phyloP scores from a whole-genome alignment of 2,888 invertebrate genomes.

The Lamproptera curius region DNA sequence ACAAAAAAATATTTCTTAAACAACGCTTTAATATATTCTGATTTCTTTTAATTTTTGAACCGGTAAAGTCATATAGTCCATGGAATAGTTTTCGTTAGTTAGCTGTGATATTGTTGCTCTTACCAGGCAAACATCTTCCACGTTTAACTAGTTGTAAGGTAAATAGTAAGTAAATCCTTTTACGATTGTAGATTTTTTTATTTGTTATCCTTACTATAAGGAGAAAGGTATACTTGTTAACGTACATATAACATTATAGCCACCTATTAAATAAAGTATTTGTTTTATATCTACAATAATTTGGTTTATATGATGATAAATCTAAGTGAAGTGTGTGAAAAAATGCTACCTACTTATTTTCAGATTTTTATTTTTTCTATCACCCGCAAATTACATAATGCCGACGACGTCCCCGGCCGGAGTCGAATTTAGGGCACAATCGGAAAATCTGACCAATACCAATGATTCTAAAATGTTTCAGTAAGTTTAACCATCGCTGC shows the following conservation, averaged over 20 bases:
- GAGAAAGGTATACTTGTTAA: conserved; percentile 63
- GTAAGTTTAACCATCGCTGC: conserved; percentile 63
- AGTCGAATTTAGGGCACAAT: conserved; percentile 57
- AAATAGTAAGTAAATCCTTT: conserved; percentile 71
- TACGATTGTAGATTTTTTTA: conserved; percentile 60
- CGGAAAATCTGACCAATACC: conserved; percentile 54
- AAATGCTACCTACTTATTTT: conserved; percentile 76
- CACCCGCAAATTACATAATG: conserved; percentile 68
- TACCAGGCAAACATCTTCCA: conserved; percentile 69
- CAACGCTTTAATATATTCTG: conserved; percentile 9
- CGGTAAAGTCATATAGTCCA: conserved; percentile 38
- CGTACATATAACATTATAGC: conserved; percentile 55
- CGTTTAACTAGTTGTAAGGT: conserved; percentile 69
- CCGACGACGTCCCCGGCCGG: conserved; percentile 54
- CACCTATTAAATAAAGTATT: conserved; percentile 36
- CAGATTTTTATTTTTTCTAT: conserved; percentile 77
- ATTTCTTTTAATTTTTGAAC: conserved; percentile 30
- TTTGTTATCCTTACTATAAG: conserved; percentile 72
- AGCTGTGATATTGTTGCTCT: conserved; percentile 75
- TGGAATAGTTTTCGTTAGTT: conserved; percentile 58
- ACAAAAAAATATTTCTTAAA: conserved; percentile 12
- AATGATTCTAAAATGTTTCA: conserved; percentile 51
- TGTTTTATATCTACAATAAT: conserved; percentile 62
- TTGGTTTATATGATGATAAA: conserved; percentile 57
- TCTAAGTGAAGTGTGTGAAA: conserved; percentile 72